Conservation (phyloP, 1,140 invertebrate species). For the Drosophila lowei region DNA sequence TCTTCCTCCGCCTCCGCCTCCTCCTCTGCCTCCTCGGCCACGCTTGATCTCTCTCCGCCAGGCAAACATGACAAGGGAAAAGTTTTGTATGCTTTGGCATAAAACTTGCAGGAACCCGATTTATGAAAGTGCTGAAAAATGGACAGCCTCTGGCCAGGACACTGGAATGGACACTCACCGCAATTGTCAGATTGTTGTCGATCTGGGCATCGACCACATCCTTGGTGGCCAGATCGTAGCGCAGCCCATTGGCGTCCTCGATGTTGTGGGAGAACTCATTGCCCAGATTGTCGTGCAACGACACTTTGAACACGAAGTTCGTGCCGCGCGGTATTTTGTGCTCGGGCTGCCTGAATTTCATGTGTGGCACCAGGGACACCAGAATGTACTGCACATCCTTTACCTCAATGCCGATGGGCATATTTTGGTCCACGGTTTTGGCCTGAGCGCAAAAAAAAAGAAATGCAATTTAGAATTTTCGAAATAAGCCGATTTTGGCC, state of each 20-base stretch:
- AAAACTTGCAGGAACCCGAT: background rate
- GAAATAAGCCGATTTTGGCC: conserved; percentile 35
- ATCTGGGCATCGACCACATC: conserved; percentile 80
- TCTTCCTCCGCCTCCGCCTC: background rate
- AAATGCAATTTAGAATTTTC: conserved; percentile 23
- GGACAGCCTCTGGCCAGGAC: background rate
- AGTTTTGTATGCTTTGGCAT: conserved; percentile 32
- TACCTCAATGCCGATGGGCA: conserved; percentile 79
- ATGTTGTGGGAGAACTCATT: conserved; percentile 83
- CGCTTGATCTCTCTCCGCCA: background rate
- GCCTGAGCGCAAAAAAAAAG: conserved; percentile 43
- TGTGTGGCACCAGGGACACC: conserved; percentile 65
- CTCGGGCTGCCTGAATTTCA: conserved; percentile 71
- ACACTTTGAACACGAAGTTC: conserved; percentile 80
- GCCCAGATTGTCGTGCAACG: conserved; percentile 81
- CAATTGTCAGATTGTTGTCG: conserved; percentile 78
- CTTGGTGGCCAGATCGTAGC: conserved; percentile 79
- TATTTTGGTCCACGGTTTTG: conserved; percentile 74
- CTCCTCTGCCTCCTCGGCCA: no score
- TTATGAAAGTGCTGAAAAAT: no score
- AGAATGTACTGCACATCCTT: conserved; percentile 82
- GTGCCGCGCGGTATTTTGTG: conserved; percentile 78
- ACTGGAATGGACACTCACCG: conserved; percentile 53
- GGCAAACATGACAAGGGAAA: conserved; percentile 32
- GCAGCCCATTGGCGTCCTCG: conserved; percentile 74